Evolutionary conservation across 1,140 invertebrate genomes (phyloP).

Genomic region (Babylonia areolata): DNA sequence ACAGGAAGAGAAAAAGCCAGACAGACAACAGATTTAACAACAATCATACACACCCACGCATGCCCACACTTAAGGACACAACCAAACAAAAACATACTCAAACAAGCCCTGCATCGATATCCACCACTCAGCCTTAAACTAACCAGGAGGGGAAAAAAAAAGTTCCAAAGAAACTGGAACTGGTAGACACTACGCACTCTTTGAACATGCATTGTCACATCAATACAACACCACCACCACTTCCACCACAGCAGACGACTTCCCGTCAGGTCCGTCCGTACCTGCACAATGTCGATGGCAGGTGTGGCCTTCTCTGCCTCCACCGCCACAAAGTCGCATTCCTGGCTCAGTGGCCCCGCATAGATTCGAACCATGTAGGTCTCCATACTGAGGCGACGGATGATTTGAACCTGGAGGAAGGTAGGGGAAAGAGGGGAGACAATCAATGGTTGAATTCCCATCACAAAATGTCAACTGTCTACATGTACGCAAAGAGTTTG

Average conservation of each 20-base stretch:
- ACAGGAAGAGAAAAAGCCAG: too few relatives aligned
- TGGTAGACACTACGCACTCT: too few relatives aligned
- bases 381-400: constrained; percentile 70
- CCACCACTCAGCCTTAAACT: too few relatives aligned
- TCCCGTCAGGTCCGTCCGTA: background rate
- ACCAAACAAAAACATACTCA: too few relatives aligned
- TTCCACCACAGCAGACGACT: too few relatives aligned
- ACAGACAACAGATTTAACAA: too few relatives aligned
- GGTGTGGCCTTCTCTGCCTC: constrained; percentile 94
- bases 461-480: background rate
- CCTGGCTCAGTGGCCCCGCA: constrained; percentile 90
- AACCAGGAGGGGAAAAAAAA: too few relatives aligned
- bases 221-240: background rate
- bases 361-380: constrained; percentile 86
- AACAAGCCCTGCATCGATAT: too few relatives aligned
- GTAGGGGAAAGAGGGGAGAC: background rate
- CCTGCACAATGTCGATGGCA: constrained; percentile 88
- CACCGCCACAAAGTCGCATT: constrained; percentile 92
- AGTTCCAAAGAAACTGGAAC: too few relatives aligned
- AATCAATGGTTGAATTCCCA: background rate
- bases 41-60: too few relatives aligned
- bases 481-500: background rate
- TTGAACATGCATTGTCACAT: too few relatives aligned
- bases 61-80: too few relatives aligned
- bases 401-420: constrained; percentile 47